These are phyloP conservation scores for Galagoides demidoff DNA, from an alignment of 2,797 vertebrate genomes.

Conservation along the genomic window DNA sequence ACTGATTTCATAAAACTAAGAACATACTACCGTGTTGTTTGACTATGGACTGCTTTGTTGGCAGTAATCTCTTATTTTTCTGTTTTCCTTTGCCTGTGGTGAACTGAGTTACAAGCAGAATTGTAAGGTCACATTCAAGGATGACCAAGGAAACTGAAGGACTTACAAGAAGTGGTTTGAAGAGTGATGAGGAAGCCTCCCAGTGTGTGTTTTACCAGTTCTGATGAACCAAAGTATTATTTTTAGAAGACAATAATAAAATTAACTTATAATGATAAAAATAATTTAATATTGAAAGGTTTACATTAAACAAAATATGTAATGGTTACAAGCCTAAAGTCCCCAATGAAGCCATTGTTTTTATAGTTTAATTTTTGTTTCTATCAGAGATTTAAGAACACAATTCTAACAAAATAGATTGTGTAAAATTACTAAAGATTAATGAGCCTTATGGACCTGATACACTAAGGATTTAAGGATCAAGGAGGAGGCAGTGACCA, in stretches of 20 bases:
- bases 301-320: neutral
- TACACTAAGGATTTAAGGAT: neutral
- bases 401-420: neutral
- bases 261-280: neutral
- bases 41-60: neutral
- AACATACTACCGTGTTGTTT: neutral
- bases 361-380: neutral
- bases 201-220: neutral
- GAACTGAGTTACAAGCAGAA: neutral
- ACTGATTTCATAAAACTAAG: neutral
- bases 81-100: neutral
- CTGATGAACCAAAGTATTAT: constrained; percentile 2
- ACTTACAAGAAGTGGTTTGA: neutral
- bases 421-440: neutral
- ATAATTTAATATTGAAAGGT: neutral
- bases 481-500: neutral
- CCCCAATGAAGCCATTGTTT: neutral
- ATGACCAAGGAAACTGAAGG: constrained; percentile 4
- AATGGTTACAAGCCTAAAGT: neutral
- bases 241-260: constrained; percentile 18
- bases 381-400: neutral
- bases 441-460: neutral
- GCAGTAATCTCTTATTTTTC: neutral
- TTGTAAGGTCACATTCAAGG: neutral
- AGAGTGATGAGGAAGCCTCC: neutral